These are phyloP conservation scores for Chaetodon auriga DNA, from an alignment of 2,113 vertebrate genomes.

Conservation along the genomic window DNA sequence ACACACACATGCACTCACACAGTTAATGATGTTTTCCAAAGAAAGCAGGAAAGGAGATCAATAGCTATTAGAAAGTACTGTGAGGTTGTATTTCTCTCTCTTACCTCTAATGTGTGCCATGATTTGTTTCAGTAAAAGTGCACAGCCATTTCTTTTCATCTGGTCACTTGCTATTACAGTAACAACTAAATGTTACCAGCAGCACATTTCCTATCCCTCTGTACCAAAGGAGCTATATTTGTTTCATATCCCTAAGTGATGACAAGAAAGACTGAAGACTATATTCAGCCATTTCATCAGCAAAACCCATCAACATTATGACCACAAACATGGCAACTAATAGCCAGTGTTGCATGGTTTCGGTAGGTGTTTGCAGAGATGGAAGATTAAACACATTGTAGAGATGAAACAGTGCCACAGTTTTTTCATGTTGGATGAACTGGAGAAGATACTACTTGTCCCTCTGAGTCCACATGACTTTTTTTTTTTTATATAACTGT, in stretches of 20 bases:
- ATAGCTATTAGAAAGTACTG: constrained; percentile 78
- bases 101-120: constrained; percentile 63
- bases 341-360: neutral
- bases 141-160: constrained; percentile 61
- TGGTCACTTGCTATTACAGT: constrained; percentile 68
- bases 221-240: constrained; percentile 51
- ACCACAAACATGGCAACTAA: neutral
- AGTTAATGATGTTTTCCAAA: constrained; percentile 51
- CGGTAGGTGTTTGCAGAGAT: neutral
- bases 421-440: neutral
- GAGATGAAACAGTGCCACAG: neutral
- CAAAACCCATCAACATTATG: neutral
- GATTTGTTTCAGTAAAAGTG: constrained; percentile 75
- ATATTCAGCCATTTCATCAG: constrained; percentile 28
- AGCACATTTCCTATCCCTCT: constrained; percentile 48
- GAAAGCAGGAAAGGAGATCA: constrained; percentile 67
- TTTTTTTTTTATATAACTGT: constrained; percentile 60
- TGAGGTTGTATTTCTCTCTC: constrained; percentile 65
- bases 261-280: constrained; percentile 16
- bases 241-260: constrained; percentile 31
- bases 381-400: neutral
- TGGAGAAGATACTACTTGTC: constrained; percentile 28
- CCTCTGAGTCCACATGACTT: constrained; percentile 48
- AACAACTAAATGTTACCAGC: constrained; percentile 72
- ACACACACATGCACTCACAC: constrained; percentile 6